Evolutionary conservation across 2,888 invertebrate species (phyloP).

Genomic region (Agriopis aurantiaria): DNA sequence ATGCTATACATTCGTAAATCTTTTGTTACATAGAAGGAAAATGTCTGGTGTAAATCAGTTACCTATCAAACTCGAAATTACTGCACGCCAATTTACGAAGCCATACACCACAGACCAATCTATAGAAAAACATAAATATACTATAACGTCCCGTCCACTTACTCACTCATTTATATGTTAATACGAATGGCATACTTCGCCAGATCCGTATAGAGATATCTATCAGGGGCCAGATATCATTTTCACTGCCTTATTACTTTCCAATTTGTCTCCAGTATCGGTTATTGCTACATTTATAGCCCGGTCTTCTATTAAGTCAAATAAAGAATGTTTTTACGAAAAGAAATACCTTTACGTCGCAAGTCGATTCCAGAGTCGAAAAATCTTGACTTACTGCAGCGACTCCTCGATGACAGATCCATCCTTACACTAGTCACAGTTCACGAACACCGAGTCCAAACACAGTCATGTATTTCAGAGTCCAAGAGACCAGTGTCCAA

Average conservation of each 20-base stretch:
- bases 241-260: constrained; percentile 86
- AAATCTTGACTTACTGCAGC: constrained; percentile 85
- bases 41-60: constrained; percentile 23
- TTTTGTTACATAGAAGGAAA: constrained; percentile 1
- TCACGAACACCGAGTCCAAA: constrained; percentile 46
- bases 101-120: constrained; percentile 61
- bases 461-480: constrained; percentile 46
- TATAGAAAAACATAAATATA: constrained; percentile 70
- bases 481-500: constrained; percentile 73
- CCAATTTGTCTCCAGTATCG: constrained; percentile 84
- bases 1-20: background rate
- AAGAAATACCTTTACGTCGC: constrained; percentile 81
- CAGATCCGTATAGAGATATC: constrained; percentile 82
- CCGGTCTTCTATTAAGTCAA: constrained; percentile 58
- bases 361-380: constrained; percentile 85
- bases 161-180: constrained; percentile 86
- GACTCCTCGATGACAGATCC: constrained; percentile 83
- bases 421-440: constrained; percentile 59
- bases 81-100: constrained; percentile 62
- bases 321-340: constrained; percentile 47
- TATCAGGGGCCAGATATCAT: constrained; percentile 81
- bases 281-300: constrained; percentile 81
- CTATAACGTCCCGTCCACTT: constrained; percentile 78
- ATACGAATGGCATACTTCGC: constrained; percentile 76
- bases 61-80: constrained; percentile 55